Evolutionary conservation across 2,888 invertebrate genomes (phyloP).

Genomic region (Serripes groenlandicus): DNA sequence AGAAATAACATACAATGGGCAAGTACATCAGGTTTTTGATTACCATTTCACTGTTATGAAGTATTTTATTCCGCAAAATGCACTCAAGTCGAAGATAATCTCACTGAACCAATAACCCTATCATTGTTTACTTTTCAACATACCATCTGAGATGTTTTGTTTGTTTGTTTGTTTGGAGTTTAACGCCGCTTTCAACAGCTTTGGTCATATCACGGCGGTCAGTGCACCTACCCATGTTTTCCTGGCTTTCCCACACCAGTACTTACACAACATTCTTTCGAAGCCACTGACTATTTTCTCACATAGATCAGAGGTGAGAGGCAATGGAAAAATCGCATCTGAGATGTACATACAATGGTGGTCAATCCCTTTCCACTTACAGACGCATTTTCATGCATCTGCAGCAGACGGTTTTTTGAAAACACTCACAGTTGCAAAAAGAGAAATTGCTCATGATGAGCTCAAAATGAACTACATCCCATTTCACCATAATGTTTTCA

Average conservation of each 20-base stretch:
- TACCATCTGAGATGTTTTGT: too few species aligned
- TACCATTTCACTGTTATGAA: too few species aligned
- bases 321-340: background rate
- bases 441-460: background rate
- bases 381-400: background rate
- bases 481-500: background rate
- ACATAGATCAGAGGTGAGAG: background rate
- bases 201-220: background rate
- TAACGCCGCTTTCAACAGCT: background rate
- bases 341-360: background rate
- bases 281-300: background rate
- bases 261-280: background rate
- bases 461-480: background rate
- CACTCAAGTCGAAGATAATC: too few species aligned
- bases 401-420: background rate
- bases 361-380: background rate
- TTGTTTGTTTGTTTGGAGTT: background rate
- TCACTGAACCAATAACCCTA: too few species aligned
- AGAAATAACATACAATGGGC: too few species aligned
- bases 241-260: background rate
- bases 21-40: too few species aligned
- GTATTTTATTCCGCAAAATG: too few species aligned
- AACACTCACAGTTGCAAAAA: background rate
- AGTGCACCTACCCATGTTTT: background rate
- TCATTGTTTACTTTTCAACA: too few species aligned